Evolutionary conservation across 2,797 vertebrate species (phyloP), one percentile per base, ranked within the genome.

Genomic region (Danio choprae): DNA sequence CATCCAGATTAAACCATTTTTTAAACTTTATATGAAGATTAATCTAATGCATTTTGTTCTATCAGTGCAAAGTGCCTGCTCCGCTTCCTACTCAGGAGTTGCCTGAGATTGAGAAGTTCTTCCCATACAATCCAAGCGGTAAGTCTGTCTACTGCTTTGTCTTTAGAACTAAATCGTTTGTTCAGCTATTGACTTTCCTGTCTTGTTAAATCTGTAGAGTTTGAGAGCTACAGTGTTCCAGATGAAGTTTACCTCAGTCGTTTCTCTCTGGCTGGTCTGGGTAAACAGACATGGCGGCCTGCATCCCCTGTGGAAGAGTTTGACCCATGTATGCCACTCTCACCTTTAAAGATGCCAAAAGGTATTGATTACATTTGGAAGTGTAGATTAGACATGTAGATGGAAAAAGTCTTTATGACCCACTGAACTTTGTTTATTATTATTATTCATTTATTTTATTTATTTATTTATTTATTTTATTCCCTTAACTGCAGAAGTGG

Each of bases 51-150:
- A 3, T 22, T 20, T 58, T 38, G 4, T 63, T 64, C 5, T 2
- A 40, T 75, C 43, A 85, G 73, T 64, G 59, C 44, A 81, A 82
- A 75, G 59, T 64, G 16, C 38, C 55, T 6, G 11, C 53, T 12
- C 77, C 38, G 64, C 36, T 59, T 9, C 55, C 41, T 5, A 20
- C 7, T n/a, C 84, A 84, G 16, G 80, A 81, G 53, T 79, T 83
- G n/a, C 84, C 86, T 15, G 88, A 89, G 43, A 86, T 82, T n/a
- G 88, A 89, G 55, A 87, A 83, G 51, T 86, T 77, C 44, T 86
- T 87, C 38, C 83, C 86, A 0, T 89, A 84, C 65, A 48, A 87
- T 50, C 88, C 86, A 6, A 81, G 79, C 15, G 88, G 88, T 89
- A 81, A 58, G 79, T 9, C 0, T 46, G 20, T 50, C 18, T 40